These are phyloP conservation scores for Idaea dimidiata DNA, from an alignment of 2,888 invertebrate species.

Conservation along the genomic window DNA sequence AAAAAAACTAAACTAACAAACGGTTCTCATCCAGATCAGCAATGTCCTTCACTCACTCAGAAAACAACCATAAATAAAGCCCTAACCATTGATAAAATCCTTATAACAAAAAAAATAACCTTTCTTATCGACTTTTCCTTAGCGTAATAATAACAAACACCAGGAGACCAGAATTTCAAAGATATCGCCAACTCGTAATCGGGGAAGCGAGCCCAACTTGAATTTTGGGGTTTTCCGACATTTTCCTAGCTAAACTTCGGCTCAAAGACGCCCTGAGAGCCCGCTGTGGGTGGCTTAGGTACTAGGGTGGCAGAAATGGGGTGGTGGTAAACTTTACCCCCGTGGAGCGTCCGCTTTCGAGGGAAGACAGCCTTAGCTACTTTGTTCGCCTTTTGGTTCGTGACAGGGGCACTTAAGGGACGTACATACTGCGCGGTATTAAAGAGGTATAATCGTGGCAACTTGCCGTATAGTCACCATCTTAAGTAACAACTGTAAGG, in stretches of 20 bases:
- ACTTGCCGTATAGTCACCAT: constrained; percentile 4
- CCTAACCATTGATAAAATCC: neutral
- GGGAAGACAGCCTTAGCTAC: constrained; percentile 57
- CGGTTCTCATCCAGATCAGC: too few species aligned
- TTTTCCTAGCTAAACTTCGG: constrained; percentile 57
- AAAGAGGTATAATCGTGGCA: constrained; percentile 50
- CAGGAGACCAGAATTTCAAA: constrained; percentile 70
- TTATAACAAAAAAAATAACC: constrained; percentile 1
- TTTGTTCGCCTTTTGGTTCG: constrained; percentile 78
- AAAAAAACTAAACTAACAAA: too few species aligned
- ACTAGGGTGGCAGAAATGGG: constrained; percentile 61
- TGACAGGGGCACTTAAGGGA: constrained; percentile 79
- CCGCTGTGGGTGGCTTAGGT: constrained; percentile 68
- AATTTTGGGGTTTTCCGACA: constrained; percentile 76
- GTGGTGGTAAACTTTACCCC: constrained; percentile 76
- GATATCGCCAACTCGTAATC: constrained; percentile 77
- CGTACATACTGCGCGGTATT: constrained; percentile 66
- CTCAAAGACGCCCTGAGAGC: constrained; percentile 79
- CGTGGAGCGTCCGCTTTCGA: constrained; percentile 42
- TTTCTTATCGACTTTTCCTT: constrained; percentile 5
- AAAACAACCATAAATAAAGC: neutral
- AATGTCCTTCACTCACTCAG: neutral
- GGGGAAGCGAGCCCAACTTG: constrained; percentile 63
- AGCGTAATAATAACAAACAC: constrained; percentile 22
- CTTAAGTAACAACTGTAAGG: constrained; percentile 3